phyloP scores from a whole-genome alignment of 2,113 vertebrate genomes.

The Saguinus imperator region DNA sequence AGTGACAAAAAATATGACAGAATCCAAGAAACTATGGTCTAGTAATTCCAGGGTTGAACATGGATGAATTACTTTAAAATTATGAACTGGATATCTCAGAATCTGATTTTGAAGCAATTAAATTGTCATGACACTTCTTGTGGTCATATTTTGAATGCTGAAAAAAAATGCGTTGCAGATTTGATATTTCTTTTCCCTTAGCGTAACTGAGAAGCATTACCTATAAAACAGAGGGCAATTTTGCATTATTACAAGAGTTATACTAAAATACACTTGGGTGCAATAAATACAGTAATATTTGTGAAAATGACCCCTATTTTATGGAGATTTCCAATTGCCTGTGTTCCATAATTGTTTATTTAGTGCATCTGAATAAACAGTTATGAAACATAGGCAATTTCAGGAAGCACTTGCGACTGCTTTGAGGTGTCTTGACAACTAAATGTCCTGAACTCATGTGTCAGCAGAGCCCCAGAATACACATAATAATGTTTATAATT shows the following conservation, averaged over 20 bases:
- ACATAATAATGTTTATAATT: slow-evolving; percentile 56
- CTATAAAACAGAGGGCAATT: slow-evolving; percentile 75
- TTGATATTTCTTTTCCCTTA: slow-evolving; percentile 63
- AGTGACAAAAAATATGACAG: slow-evolving; percentile 53
- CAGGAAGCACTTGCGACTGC: slow-evolving; percentile 42
- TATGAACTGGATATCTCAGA: slow-evolving; percentile 36
- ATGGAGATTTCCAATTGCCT: slow-evolving; percentile 64
- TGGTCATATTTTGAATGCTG: slow-evolving; percentile 42
- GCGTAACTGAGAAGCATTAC: slow-evolving; percentile 62
- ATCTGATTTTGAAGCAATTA: slow-evolving; percentile 29
- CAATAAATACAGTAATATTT: slow-evolving; percentile 71
- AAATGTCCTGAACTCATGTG: slow-evolving; percentile 72
- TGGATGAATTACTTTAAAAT: slow-evolving; percentile 62
- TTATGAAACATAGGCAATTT: neutral
- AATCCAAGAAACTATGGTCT: slow-evolving; percentile 65
- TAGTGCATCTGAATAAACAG: neutral
- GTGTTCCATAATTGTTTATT: slow-evolving; percentile 73
- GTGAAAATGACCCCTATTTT: slow-evolving; percentile 67
- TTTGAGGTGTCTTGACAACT: slow-evolving; percentile 70
- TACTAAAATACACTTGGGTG: slow-evolving; percentile 73
- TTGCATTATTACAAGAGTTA: slow-evolving; percentile 72
- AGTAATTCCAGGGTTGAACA: slow-evolving; percentile 45
- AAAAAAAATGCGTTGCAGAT: slow-evolving; percentile 39
- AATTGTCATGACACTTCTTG: slow-evolving; percentile 53
- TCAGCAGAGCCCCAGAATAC: slow-evolving; percentile 66